Evolutionary conservation across 2,113 vertebrate species (phyloP), one percentile per base, ranked within the genome.

Genomic region (Lutjanus erythropterus): DNA sequence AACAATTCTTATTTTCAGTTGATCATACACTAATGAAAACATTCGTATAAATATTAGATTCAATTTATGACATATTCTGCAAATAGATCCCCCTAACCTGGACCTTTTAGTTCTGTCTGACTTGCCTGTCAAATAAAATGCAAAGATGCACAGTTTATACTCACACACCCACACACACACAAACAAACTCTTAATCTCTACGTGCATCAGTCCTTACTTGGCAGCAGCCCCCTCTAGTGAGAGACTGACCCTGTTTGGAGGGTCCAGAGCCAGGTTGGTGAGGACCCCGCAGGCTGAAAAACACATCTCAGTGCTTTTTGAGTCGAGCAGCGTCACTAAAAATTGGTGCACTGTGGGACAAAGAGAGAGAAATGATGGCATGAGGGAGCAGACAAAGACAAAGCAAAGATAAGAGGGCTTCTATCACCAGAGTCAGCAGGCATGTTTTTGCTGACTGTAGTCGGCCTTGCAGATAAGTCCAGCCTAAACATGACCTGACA

Each of bases 281-380:
- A 99, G 96, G 78, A 99, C 97, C 55, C 98, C 98, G 70, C 97
- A 98, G 83, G 97, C 97, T 35, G 96, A 96, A 84, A 97, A 97
- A 86, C 98, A 99, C 83, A 98, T 85, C 19, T 98, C 97, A n/a
- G 94, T 92, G 71, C 95, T 96, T 92, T 96, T 96, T 14, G 96
- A 96, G 90, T 97, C 97, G 29, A 99, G 94, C 80, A 99, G 93
- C 0, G 96, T 91, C 35, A 97, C 94, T 75, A 96, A 46, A 79
- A 98, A 97, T 92, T 92, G 96, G 94, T 99, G 90, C 16, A 97
- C 98, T 99, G 89, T 70, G 67, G 69, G 79, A 37, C 29, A 78
- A 78, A 62, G 37, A 25, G 55, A 61, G 60, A 83, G 65, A 61
- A 67, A 71, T 37, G 66, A 81, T 7, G 25, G 46, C n/a, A 46